Conservation (phyloP, 2,888 invertebrate species). For the Pristionchus maxplancki region DNA sequence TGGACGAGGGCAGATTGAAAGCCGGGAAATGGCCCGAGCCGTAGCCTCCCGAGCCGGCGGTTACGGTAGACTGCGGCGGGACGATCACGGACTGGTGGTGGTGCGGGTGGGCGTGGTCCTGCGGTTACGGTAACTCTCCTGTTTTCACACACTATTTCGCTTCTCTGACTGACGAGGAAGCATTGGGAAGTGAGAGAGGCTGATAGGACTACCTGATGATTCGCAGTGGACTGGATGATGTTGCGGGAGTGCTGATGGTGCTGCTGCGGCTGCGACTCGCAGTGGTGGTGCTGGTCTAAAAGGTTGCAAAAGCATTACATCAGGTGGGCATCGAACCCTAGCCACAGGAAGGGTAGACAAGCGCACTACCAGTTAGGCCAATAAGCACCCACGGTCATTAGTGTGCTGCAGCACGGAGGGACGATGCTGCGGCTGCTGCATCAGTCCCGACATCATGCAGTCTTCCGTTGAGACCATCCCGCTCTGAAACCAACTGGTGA, state of each 20-base stretch:
- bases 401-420: conserved; percentile 45
- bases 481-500: conserved; percentile 29
- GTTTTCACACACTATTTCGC: no score
- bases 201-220: background rate
- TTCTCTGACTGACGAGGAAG: no score
- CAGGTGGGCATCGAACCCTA: no score
- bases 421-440: background rate
- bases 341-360: no score
- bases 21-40: background rate
- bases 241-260: background rate
- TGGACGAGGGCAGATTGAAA: background rate
- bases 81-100: conserved; percentile 40
- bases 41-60: background rate
- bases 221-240: background rate
- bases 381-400: conserved; percentile 5
- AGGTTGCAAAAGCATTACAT: no score
- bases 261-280: background rate
- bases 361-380: no score
- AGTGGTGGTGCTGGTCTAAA: background rate
- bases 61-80: background rate
- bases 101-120: background rate
- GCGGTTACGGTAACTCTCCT: background rate
- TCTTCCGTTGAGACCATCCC: conserved; percentile 2
- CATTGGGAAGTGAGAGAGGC: background rate
- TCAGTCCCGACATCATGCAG: conserved; percentile 28